phyloP scores from a whole-genome alignment of 2,888 invertebrate genomes.

The Ophion ellenae region DNA sequence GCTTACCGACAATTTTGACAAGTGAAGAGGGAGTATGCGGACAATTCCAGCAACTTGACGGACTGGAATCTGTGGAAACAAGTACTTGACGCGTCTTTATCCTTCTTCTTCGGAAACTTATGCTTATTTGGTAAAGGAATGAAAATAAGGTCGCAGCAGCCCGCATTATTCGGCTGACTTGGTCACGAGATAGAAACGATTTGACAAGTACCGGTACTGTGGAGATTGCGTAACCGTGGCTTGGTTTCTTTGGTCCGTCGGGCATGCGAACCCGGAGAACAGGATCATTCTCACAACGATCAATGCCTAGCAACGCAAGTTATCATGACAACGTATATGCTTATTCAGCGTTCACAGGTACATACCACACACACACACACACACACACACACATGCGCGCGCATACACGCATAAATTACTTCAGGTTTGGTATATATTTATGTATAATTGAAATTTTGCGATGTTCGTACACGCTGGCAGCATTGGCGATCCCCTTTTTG shows the following conservation, averaged over 20 bases:
- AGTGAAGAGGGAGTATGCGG: too few species aligned
- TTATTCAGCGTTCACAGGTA: background rate
- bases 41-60: too few species aligned
- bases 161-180: background rate
- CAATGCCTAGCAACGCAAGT: constrained; percentile 51
- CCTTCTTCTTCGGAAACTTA: background rate
- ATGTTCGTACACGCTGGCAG: constrained; percentile 49
- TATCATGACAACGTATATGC: background rate
- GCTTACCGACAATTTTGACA: too few species aligned
- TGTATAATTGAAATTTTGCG: constrained; percentile 13
- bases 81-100: too few species aligned
- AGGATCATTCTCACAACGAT: constrained; percentile 63
- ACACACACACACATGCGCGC: background rate
- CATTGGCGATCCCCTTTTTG: constrained; percentile 39
- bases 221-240: constrained; percentile 26
- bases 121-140: too few species aligned
- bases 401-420: background rate
- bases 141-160: too few species aligned
- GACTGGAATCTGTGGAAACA: too few species aligned
- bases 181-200: constrained; percentile 13
- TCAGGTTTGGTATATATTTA: background rate
- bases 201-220: constrained; percentile 12
- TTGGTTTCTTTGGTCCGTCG: constrained; percentile 13
- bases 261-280: constrained; percentile 14
- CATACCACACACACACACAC: background rate